Conservation (phyloP, 2,888 invertebrate species). For the Noctua pronuba region DNA sequence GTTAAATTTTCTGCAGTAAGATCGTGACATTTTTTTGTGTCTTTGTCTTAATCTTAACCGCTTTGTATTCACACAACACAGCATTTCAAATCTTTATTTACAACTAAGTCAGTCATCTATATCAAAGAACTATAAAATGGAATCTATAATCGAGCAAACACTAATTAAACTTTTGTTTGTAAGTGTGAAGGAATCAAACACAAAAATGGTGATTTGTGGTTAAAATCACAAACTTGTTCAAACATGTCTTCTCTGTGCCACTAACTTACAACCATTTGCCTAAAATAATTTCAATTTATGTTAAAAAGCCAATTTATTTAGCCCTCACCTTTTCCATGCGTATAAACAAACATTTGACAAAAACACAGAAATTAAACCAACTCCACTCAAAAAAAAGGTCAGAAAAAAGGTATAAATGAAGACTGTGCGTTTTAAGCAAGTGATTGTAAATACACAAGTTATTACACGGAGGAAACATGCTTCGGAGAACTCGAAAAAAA, state of each 20-base stretch:
- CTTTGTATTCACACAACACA: slow-evolving; percentile 32
- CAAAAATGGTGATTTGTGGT: slow-evolving; percentile 47
- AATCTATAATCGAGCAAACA: slow-evolving; percentile 29
- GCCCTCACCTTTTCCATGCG: slow-evolving; percentile 69
- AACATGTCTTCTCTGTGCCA: slow-evolving; percentile 79
- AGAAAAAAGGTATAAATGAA: slow-evolving; percentile 58
- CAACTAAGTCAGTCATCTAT: slow-evolving; percentile 20
- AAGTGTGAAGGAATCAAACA: slow-evolving; percentile 43
- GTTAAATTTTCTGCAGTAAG: background rate
- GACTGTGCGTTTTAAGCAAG: slow-evolving; percentile 79
- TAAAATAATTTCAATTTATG: slow-evolving; percentile 48
- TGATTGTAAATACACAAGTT: slow-evolving; percentile 79
- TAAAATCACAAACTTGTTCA: slow-evolving; percentile 55
- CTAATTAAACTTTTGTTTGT: slow-evolving; percentile 27
- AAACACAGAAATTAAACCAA: slow-evolving; percentile 74
- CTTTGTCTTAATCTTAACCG: slow-evolving; percentile 23
- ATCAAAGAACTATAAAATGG: slow-evolving; percentile 5
- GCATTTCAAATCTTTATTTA: slow-evolving; percentile 39
- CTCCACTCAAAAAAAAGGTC: slow-evolving; percentile 70
- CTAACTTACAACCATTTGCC: slow-evolving; percentile 74
- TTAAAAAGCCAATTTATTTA: slow-evolving; percentile 64
- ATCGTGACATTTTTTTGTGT: slow-evolving; percentile 22
- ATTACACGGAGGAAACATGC: slow-evolving; percentile 85
- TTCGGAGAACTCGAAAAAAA: slow-evolving; percentile 70
- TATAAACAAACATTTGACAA: slow-evolving; percentile 68